These are phyloP conservation scores for Zeugodacus cucurbitae DNA, from an alignment of 1,140 invertebrate genomes.

Conservation along the genomic window DNA sequence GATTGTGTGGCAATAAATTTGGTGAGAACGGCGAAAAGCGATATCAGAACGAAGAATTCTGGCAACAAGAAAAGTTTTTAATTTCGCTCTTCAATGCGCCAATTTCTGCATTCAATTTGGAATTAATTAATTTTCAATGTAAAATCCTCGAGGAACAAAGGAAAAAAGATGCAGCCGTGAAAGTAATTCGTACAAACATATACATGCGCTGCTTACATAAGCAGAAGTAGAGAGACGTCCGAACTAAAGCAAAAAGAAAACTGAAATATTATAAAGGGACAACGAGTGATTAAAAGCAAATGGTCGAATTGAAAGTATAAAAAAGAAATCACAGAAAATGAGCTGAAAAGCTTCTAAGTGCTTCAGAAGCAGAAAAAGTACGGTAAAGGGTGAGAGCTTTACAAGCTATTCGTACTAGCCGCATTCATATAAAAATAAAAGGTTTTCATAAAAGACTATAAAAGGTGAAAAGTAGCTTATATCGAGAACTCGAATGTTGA, in stretches of 20 bases:
- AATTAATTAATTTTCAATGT: constrained; percentile 39
- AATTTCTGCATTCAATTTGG: constrained; percentile 35
- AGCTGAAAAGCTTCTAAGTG: not conserved
- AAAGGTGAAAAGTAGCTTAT: not conserved
- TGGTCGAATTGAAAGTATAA: not conserved
- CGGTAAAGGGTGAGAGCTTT: not conserved
- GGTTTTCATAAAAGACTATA: not conserved
- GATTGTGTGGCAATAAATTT: constrained; percentile 27
- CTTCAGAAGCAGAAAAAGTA: not conserved
- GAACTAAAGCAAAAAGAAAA: not conserved
- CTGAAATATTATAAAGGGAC: not conserved
- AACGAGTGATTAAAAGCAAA: not conserved
- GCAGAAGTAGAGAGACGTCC: not conserved
- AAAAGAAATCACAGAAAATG: not conserved
- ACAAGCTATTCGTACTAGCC: too few species aligned
- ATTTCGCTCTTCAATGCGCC: constrained; percentile 18
- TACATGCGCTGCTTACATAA: not conserved
- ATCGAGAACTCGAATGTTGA: not conserved
- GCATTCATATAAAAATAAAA: not conserved
- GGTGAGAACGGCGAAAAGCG: not conserved
- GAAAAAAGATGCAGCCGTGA: not conserved
- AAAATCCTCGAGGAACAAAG: constrained; percentile 22
- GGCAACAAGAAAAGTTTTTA: constrained; percentile 36
- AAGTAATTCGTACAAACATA: not conserved
- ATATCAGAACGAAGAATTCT: not conserved